Conservation (phyloP, 2,797 vertebrate genomes). For the Myotis planiceps region DNA sequence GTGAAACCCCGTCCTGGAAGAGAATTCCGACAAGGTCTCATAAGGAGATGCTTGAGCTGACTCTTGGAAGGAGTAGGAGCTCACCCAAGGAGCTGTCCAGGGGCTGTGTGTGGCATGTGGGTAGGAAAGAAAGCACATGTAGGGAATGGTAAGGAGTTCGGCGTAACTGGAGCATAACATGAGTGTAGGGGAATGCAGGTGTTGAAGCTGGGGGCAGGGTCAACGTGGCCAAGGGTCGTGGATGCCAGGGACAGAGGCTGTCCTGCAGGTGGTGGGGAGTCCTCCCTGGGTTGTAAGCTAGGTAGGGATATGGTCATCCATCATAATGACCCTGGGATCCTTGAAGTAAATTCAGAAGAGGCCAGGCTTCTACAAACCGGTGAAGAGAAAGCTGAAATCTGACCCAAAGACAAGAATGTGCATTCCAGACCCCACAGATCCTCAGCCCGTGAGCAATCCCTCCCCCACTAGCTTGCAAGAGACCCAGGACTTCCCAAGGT, state of each 20-base stretch:
- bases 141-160: background rate
- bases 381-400: conserved; percentile 21
- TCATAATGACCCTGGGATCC: background rate
- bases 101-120: background rate
- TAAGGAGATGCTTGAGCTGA: background rate
- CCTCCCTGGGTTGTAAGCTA: background rate
- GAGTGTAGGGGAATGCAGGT: background rate
- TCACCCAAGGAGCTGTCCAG: background rate
- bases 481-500: background rate
- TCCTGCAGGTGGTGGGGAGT: background rate
- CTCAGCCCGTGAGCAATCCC: background rate
- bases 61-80: background rate
- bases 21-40: background rate
- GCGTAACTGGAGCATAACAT: background rate
- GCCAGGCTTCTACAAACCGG: background rate
- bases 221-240: background rate
- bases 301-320: background rate
- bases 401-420: background rate
- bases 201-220: background rate
- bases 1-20: background rate
- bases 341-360: conserved; percentile 19
- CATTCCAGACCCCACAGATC: background rate
- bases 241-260: background rate
- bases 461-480: background rate
- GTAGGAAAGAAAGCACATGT: background rate